Percentiles rank a stretch among this genome's conserved stretches.
These are phyloP conservation scores for Drosophila funebris DNA, from an alignment of 1,140 invertebrate species.

Conservation along the genomic window DNA sequence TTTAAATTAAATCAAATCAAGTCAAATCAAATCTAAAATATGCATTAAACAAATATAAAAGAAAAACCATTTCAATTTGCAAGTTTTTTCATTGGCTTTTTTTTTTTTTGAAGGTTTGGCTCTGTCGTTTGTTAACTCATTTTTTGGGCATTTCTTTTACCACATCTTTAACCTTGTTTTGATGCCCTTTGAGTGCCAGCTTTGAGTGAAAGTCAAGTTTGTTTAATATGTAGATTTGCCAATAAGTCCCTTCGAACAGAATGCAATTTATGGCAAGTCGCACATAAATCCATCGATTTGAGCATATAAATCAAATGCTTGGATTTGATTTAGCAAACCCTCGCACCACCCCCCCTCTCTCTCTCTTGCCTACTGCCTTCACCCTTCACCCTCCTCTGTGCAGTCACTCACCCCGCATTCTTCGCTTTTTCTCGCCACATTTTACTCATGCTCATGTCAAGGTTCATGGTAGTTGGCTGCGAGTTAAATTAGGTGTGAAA, in stretches of 20 bases:
- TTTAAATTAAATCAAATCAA: not conserved
- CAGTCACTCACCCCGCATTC: not conserved
- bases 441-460: conserved; percentile 3
- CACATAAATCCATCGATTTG: conserved; percentile 10
- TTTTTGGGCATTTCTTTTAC: not conserved
- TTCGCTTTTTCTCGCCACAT: not conserved
- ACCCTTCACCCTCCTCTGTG: not conserved
- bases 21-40: not conserved
- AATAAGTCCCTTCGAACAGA: not conserved
- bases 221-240: conserved; percentile 2
- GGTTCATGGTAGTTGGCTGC: not conserved
- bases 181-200: not conserved
- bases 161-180: conserved; percentile 4
- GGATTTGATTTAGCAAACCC: not conserved
- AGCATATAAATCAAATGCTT: conserved; percentile 10
- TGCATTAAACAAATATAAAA: not conserved
- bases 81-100: not conserved
- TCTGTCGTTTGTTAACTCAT: not conserved
- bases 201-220: not conserved
- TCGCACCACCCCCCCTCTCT: not conserved
- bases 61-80: not conserved
- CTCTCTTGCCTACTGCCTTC: not conserved
- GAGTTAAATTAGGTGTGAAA: conserved; percentile 12
- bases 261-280: conserved; percentile 11
- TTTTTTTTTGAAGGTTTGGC: not conserved